These are phyloP conservation scores for Mungos mungo DNA, from an alignment of 2,113 vertebrate species.

Conservation along the genomic window DNA sequence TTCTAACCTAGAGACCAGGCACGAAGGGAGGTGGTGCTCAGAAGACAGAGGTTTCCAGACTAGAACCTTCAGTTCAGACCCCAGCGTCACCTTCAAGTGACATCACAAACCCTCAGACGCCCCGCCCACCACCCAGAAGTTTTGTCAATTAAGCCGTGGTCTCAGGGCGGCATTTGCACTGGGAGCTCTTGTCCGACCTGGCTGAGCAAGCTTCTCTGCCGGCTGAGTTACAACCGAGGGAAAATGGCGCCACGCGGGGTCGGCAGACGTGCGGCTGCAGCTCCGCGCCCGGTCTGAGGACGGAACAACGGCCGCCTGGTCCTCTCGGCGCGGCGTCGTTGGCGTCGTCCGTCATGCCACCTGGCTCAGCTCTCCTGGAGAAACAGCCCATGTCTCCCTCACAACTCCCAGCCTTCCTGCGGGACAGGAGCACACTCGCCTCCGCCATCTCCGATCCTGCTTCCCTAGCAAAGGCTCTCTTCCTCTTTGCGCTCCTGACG, in stretches of 20 bases:
- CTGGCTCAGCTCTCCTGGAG: neutral
- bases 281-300: too few relatives aligned
- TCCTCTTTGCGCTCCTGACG: conserved; percentile 14
- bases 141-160: neutral
- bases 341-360: neutral
- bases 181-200: neutral
- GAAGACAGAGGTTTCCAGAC: neutral
- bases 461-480: neutral
- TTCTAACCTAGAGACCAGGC: neutral
- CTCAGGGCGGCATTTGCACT: neutral
- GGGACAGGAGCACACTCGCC: neutral
- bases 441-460: neutral
- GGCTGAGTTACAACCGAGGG: neutral
- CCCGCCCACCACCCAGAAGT: neutral
- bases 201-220: neutral
- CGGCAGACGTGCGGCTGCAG: too few relatives aligned
- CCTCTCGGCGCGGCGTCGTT: neutral
- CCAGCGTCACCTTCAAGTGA: neutral
- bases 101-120: conserved; percentile 38
- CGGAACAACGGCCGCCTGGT: neutral
- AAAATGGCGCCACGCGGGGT: neutral
- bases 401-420: neutral
- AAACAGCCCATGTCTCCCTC: neutral
- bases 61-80: neutral
- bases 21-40: neutral